Evolutionary conservation across 1,140 invertebrate genomes (phyloP), one percentile per base, ranked within the genome.

Genomic region (Drosophila setifemur): DNA sequence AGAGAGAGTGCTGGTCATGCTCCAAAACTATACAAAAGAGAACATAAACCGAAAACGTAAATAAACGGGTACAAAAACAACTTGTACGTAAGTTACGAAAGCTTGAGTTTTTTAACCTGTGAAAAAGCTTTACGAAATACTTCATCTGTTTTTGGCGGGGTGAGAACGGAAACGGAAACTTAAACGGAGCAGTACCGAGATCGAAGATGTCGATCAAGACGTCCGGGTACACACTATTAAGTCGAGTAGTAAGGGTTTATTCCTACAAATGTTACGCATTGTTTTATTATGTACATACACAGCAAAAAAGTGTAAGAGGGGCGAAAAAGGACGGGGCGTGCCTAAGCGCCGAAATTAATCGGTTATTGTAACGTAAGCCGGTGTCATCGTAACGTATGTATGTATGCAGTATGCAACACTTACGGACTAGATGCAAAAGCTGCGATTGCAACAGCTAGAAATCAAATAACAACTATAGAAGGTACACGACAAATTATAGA

Each of bases 1-100:
- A 74, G 53, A 76, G 68, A 82, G 44, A 67, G 73, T 85, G 79
- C 79, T 85, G 60, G 61, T 79, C 79, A 83, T 83, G 79, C 79
- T 83, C 74, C 68, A 70, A 83, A 85, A 73, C 64, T 73, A 77
- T 73, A 83, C 35, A 64, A 77, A 77, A 82, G 47, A 73, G 53
- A 85, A 61, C 37, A 55, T 61, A 61, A 78, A 60, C 69, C 43
- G 66, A 83, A 73, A 83, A 83, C 74, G 48, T 77, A 72, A 76
- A 58, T 49, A 71, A 71, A 60, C 29, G 39, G 45, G 31, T 60
- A 44, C 33, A 49, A 71, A 70, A 58, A 47, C 43, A 70, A 70
- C 53, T 69, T 35, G 37, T 44, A 70, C 23, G 35, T 45, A 58
- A 49, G 31, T 53, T 64, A 68, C 47, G 25, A 53, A 68, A 70